Base-by-base conservation (phyloP, 2,888 invertebrate species). In the Cheiracanthium punctorium region DNA sequence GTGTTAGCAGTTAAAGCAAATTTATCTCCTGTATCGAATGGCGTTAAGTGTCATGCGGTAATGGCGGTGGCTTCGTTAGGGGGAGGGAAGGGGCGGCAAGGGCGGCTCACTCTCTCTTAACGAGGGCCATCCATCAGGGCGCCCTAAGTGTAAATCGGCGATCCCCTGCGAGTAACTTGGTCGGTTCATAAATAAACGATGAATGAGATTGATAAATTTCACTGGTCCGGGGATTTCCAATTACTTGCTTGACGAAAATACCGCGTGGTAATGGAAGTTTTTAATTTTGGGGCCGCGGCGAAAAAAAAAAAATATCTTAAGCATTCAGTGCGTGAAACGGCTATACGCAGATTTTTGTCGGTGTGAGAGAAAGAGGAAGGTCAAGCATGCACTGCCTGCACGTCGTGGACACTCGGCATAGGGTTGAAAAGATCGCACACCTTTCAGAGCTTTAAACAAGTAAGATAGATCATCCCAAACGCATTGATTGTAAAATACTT, bases 1-100 rank as follows among this genome's bases (percentile, higher is more conserved):
- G 79, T 84, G 84, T 84, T 82, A 82, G 82, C 82, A 77, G 82
- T 82, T 84, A 84, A 84, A 79, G 84, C 84, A 84, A 79, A 84
- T 84, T 84, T 84, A 84, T 84, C 84, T 84, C 84, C 77, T 79
- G 84, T 84, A 84, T 84, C 84, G 84, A 37, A 48, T 77, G 64
- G 76, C 82, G 76, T 71, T 72, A 76, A 71, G 65, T 84, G 79
- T 79, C 82, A 82, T 65, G 82, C 76, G 32, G 30, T 82, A 72
- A 77, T 76, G 69, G 79, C 79, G 72, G 71, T 67, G 72, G 72
- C 32, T n/a, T n/a, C n/a, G n/a, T n/a, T n/a, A n/a, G n/a, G 32
- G 30, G 76, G 65, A 77, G 71, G 69, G 79, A 79, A 67, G 71
- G 48, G 72, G 72, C 32, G 75, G 8, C 10, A 4, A 20, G 29